Base-by-base conservation (phyloP, 2,797 vertebrate species). In the Urosaurus nigricauda region DNA sequence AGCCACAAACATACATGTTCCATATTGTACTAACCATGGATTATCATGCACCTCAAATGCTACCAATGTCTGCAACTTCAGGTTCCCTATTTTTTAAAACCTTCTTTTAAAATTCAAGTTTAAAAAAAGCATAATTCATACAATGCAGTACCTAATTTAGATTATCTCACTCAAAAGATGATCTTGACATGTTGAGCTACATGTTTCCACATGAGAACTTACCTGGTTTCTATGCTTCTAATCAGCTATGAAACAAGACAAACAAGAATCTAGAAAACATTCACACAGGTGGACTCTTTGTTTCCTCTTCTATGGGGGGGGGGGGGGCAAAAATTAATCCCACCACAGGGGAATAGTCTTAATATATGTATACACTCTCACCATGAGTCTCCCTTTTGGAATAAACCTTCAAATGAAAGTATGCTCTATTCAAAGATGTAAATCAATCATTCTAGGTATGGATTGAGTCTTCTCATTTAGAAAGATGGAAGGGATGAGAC, bases 401-500 rank as follows among this genome's bases (percentile, higher is more conserved):
- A 87, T 9, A 84, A 26, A 83, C 78, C 56, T 85, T 65, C 40
- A 77, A 81, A 86, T 83, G 43, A 32, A 89, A 81, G 78, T 35
- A 87, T 83, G 3, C 78, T 88, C 90, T 92, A 89, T 1, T 3
- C 79, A 77, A 19, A 43, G 35, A 83, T 68, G 87, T 43, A 80
- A 83, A 47, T 90, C 47, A 26, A 70, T 0, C 90, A 79, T 81
- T 90, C 71, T 84, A 93, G 78, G 85, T 9, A 65, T 1, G 65
- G 86, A 93, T 75, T 88, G 90, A 92, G 88, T 35, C 63, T 63
- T n/a, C 16, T 84, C 60, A 35, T 83, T 73, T 74, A 82, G 75
- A 81, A 84, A 89, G 86, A 70, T 68, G 80, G 91, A 92, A 85
- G 35, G 79, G 89, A 82, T 87, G 47, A 51, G 47, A 51, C 7